Evolutionary conservation across 2,797 vertebrate genomes (phyloP).

Genomic region (Leptodactylus fallax): DNA sequence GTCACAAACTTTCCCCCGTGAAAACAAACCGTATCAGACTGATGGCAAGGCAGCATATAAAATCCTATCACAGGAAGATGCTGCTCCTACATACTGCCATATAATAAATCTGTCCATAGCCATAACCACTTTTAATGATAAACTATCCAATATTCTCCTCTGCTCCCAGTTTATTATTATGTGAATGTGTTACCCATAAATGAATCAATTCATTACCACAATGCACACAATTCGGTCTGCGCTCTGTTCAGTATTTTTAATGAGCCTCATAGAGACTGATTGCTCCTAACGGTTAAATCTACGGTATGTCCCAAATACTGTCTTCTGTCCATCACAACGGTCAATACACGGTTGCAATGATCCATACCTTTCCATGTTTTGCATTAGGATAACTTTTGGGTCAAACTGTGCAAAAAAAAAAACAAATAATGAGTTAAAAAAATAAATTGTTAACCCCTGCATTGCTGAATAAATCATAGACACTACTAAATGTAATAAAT

Average conservation of each 20-base stretch:
- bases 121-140: background rate
- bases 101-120: background rate
- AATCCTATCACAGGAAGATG: background rate
- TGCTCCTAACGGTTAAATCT: background rate
- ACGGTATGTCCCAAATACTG: background rate
- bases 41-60: background rate
- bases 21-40: background rate
- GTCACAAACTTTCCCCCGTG: background rate
- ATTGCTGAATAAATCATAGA: background rate
- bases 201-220: background rate
- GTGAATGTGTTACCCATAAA: background rate
- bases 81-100: background rate
- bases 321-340: background rate
- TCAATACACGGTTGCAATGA: background rate
- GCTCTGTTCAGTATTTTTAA: background rate
- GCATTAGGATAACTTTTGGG: background rate
- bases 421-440: too few relatives aligned
- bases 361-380: background rate
- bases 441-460: background rate
- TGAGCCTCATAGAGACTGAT: background rate
- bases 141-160: background rate
- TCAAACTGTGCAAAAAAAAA: background rate
- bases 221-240: background rate
- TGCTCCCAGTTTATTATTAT: background rate
- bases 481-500: background rate